Base-by-base conservation (phyloP, 2,797 vertebrate species). In the Phrynocephalus guinanensis region DNA sequence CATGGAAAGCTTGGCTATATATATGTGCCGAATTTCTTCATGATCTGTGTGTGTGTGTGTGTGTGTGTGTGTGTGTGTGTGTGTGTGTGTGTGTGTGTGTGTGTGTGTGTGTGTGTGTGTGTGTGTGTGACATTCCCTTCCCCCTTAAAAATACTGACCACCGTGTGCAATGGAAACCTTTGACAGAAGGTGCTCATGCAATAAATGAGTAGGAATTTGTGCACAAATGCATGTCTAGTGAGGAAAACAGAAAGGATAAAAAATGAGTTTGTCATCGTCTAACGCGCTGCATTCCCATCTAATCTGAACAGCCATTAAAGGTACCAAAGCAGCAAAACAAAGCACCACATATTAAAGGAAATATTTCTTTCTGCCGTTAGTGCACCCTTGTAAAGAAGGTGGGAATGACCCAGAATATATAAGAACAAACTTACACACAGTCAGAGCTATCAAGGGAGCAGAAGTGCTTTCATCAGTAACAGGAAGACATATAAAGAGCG, bases 401-500 rank as follows among this genome's bases (percentile, higher is more conserved):
- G 0, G 50, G 89, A 89, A 90, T 56, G 1, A 79, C 24, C 13
- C 60, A 63, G 20, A 56, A 44, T 4, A 92, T 16, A 82, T 6
- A 85, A 84, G 90, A 48, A 50, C 48, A 92, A 88, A 89, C 30
- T 50, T 18, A 67, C 11, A 70, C 30, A 72, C 67, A 88, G 4
- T 13, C 13, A 28, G 44, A 16, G 20, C 26, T 60, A 38, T 22
- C 26, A 38, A 24, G 4, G 52, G 13, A 48, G 26, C 26, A 52
- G 10, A 60, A 88, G 76, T 11, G 16, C 6, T 67, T 1, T 1
- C 20, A 68, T 0, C 68, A 38, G 70, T 71, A 33, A 0, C 30
- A 78, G 16, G 60, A 86, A 60, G 16, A 16, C 70, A 71, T 8
- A 0, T 56, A 6, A 86, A 91, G 20, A 24, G 86, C 72, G 2